These are phyloP conservation scores for Paedocypris micromegethes DNA, from an alignment of 2,797 vertebrate genomes.

Conservation along the genomic window DNA sequence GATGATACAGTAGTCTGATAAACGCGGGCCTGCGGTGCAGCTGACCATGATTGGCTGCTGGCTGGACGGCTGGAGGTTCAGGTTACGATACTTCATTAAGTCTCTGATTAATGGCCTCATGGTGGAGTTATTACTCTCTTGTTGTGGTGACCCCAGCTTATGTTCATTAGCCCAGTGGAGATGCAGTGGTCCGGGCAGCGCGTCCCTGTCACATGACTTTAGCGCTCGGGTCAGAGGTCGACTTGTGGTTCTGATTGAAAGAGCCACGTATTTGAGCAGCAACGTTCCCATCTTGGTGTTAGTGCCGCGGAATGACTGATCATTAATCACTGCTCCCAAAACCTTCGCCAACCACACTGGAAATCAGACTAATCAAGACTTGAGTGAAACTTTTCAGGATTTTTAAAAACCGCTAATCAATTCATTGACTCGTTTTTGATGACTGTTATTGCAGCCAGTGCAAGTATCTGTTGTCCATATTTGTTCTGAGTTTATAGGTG, in stretches of 20 bases:
- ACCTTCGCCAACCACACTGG: constrained; percentile 29
- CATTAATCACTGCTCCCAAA: constrained; percentile 32
- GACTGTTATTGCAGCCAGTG: constrained; percentile 34
- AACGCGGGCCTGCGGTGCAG: constrained; percentile 33
- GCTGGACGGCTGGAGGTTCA: constrained; percentile 39
- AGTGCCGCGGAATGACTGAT: constrained; percentile 39
- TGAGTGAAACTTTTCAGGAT: constrained; percentile 25
- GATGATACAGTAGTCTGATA: constrained; percentile 17
- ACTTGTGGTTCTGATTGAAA: constrained; percentile 47
- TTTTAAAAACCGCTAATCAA: constrained; percentile 32
- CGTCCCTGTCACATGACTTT: constrained; percentile 50
- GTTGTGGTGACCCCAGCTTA: constrained; percentile 51
- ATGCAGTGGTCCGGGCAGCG: constrained; percentile 48
- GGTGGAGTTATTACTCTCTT: constrained; percentile 52
- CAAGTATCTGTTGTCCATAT: constrained; percentile 4
- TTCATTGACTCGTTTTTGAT: constrained; percentile 38
- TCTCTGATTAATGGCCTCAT: constrained; percentile 50
- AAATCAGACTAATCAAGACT: constrained; percentile 41
- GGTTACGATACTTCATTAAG: constrained; percentile 51
- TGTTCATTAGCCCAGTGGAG: constrained; percentile 55
- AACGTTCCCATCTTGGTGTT: constrained; percentile 39
- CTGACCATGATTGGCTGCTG: constrained; percentile 21
- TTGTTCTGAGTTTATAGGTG: too few species aligned
- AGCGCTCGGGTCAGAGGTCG: constrained; percentile 52
- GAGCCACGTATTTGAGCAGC: constrained; percentile 31